Evolutionary conservation across 92 coral and sea anemone genomes (phyloP), one percentile per base, ranked within the genome.

Genomic region (Siderastrea radians): DNA sequence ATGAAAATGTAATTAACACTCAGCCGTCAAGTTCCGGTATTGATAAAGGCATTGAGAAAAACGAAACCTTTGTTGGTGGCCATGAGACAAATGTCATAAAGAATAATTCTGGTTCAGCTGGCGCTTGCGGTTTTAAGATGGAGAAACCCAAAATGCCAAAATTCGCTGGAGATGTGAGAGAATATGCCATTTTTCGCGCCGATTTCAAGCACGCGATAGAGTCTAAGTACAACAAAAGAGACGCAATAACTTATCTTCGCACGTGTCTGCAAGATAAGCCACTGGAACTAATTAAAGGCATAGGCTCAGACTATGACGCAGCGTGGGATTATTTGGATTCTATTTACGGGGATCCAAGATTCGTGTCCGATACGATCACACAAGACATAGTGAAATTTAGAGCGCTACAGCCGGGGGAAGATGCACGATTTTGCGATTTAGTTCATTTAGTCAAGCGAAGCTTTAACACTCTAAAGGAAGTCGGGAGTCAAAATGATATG

Each of bases 141-240:
- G 90, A 92, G 83, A 92, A 87, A 64, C 92, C 92, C 4, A 92
- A 88, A 61, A 5, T 92, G 79, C 92, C 94, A 1, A 83, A 17
- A 11, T 87, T 83, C 50, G 3, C 59, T 50, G 92, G 94, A 46
- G 86, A 91, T 65, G 91, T 86, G 4, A 12, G 91, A 55, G 91
- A 91, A 4, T 91, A 91, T 45, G 88, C 88, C 0, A 91, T 81
- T 47, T 87, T 86, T 66, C 59, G 83, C 3, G 47, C 86, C 9
- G 93, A 85, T 38, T 86, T 91, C 55, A 87, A 72, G 70, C 91
- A 91, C 72, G 80, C 75, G 2, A 77, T 87, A 4, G 95, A 88
- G 53, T 15, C 92, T 1, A 73, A 63, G 13, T 83, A 82, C 80
- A 55, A 61, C 38, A 91, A 87, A 26, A 70, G 91, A 51, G 94